Evolutionary conservation across 1,140 invertebrate genomes (phyloP), one percentile per base, ranked within the genome.

Genomic region (Amyelois transitella): DNA sequence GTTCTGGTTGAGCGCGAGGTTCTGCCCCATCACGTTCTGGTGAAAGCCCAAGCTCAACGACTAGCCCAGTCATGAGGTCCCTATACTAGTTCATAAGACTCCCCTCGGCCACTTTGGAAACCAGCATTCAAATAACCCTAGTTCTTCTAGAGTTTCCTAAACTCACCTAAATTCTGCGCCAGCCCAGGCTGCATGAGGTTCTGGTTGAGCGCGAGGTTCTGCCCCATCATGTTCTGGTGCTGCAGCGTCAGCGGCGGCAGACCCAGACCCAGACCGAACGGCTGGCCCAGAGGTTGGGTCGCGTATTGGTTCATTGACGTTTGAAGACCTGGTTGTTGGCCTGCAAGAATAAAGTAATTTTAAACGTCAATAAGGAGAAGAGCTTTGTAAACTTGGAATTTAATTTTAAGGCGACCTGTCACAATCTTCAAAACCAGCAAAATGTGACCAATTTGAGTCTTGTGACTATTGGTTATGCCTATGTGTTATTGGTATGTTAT

Each of bases 161-260:
- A n/a, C n/a, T n/a, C n/a, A 79, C 81, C 77, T 53, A 85, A 66
- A 43, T 81, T 81, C 52, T 81, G 81, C 50, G 69, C 69, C 51
- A 84, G 64, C 65, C 80, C 82, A 60, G 83, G 81, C 4, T 72
- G 67, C 71, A 82, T 85, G 20, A 83, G 69, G 54, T 81, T 81
- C 68, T 86, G 82, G 47, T 81, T 78, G 53, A 83, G 73, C 14
- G 59, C 71, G 20, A 77, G 58, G 53, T 80, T 80, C 55, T 78
- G 78, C 10, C 69, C 52, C 14, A 68, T 58, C 19, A 77, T 64
- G 28, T 64, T 68, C 2, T 77, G 69, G 57, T 73, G 76, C 62
- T 80, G 77, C 21, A 74, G 77, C 51, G 70, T 69, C 7, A 77
- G 66, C 50, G 66, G 68, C 55, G 70, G 72, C 19, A 78, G 62